Percentiles rank a stretch among this genome's conserved stretches.
phyloP scores from a whole-genome alignment of 1,140 invertebrate genomes.

The Philopotamus ludificatus region DNA sequence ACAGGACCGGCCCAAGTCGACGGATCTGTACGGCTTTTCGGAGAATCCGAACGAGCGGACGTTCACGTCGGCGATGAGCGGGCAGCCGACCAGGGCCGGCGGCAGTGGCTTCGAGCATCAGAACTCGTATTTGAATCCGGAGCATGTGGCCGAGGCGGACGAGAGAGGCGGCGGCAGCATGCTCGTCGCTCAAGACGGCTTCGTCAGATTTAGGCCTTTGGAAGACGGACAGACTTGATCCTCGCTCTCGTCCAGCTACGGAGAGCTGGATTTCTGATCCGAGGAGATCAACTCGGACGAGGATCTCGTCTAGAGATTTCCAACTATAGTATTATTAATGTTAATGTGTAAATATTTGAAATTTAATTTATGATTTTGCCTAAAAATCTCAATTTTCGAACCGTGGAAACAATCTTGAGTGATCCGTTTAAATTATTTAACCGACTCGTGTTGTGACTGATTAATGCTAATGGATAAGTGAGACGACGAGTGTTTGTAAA shows the following conservation, averaged over 20 bases:
- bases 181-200: conserved; percentile 82
- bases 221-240: conserved; percentile 60
- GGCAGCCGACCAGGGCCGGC: conserved; percentile 46
- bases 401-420: background rate
- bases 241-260: conserved; percentile 44
- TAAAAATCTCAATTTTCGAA: background rate
- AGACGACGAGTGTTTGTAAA: background rate
- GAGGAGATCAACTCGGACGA: conserved; percentile 38
- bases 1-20: conserved; percentile 55
- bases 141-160: conserved; percentile 48
- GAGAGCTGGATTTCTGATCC: conserved; percentile 43
- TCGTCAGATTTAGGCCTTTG: conserved; percentile 74
- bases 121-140: conserved; percentile 51
- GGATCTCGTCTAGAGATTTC: conserved; percentile 37
- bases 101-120: conserved; percentile 49
- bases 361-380: conserved; percentile 1
- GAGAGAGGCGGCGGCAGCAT: conserved; percentile 58
- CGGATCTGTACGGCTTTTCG: conserved; percentile 58
- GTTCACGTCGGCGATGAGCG: conserved; percentile 46
- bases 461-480: background rate
- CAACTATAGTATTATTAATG: conserved; percentile 22
- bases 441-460: background rate
- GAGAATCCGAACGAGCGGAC: conserved; percentile 56
- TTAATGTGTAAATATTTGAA: conserved; percentile 16
- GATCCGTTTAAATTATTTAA: background rate